These are phyloP conservation scores for Entosphenus tridentatus DNA, from an alignment of 2,113 vertebrate genomes.

Conservation along the genomic window DNA sequence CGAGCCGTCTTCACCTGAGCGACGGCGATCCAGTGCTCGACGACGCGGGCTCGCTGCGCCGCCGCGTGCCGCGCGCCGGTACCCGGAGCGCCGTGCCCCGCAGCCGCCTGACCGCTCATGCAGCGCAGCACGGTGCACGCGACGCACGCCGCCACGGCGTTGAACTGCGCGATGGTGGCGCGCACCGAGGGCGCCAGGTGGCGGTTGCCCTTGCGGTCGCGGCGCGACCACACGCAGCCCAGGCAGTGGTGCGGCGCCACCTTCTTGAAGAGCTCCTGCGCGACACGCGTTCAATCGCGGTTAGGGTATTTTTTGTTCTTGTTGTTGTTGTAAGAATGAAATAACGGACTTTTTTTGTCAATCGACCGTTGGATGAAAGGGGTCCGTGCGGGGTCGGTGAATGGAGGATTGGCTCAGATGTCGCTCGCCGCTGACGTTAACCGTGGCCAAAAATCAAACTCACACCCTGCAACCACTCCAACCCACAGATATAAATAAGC, in stretches of 20 bases:
- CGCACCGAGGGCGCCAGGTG: conserved; percentile 52
- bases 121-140: conserved; percentile 47
- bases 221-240: conserved; percentile 68
- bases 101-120: conserved; percentile 6
- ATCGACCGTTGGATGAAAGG: no score
- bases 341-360: no score
- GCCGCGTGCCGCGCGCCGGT: conserved; percentile 32
- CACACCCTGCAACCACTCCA: no score
- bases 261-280: conserved; percentile 63
- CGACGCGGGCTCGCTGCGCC: conserved; percentile 50
- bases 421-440: no score
- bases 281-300: background rate
- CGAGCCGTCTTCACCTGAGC: conserved; percentile 33
- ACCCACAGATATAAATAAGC: no score
- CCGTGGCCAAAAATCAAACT: no score
- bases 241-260: conserved; percentile 76
- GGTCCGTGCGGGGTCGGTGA: no score
- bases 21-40: conserved; percentile 81
- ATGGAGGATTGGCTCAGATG: no score
- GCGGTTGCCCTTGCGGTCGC: conserved; percentile 66
- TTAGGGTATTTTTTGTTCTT: no score
- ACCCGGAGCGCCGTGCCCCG: conserved; percentile 35
- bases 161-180: conserved; percentile 81
- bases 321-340: no score
- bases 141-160: conserved; percentile 57